Evolutionary conservation across 2,113 vertebrate species (phyloP).

Genomic region (Bambusicola thoracicus): DNA sequence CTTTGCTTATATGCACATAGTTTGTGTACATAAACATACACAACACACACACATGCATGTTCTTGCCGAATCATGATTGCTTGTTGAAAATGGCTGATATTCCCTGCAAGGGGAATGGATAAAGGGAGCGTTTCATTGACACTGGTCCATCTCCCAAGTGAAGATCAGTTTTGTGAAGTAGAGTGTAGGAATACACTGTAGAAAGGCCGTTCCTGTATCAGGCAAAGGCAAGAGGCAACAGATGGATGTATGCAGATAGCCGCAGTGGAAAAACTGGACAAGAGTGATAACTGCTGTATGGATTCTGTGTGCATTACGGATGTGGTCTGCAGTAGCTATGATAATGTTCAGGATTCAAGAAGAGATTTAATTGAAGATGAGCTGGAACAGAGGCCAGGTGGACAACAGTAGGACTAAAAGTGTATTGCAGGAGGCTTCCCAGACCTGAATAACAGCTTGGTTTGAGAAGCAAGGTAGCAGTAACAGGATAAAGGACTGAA

Average conservation of each 20-base stretch:
- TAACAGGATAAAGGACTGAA: background rate
- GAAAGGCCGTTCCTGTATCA: background rate
- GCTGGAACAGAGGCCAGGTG: background rate
- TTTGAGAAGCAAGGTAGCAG: background rate
- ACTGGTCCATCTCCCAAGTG: background rate
- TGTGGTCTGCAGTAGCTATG: background rate
- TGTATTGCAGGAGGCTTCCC: background rate
- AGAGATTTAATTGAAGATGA: background rate
- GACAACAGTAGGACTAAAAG: background rate
- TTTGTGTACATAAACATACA: background rate
- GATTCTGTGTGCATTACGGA: fast-evolving
- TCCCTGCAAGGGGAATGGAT: background rate
- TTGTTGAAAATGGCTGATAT: background rate
- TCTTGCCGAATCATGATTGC: background rate
- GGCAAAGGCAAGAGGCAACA: background rate
- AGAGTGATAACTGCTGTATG: background rate
- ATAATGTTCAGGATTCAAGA: background rate
- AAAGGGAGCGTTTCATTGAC: fast-evolving
- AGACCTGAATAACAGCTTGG: background rate
- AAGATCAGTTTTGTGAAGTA: background rate
- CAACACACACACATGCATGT: background rate
- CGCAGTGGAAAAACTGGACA: background rate
- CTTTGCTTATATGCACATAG: background rate
- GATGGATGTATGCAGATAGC: background rate
- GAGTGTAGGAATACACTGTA: background rate